These are phyloP conservation scores for Oceanodroma leucorhoa DNA, from an alignment of 2,797 vertebrate species.

Conservation along the genomic window DNA sequence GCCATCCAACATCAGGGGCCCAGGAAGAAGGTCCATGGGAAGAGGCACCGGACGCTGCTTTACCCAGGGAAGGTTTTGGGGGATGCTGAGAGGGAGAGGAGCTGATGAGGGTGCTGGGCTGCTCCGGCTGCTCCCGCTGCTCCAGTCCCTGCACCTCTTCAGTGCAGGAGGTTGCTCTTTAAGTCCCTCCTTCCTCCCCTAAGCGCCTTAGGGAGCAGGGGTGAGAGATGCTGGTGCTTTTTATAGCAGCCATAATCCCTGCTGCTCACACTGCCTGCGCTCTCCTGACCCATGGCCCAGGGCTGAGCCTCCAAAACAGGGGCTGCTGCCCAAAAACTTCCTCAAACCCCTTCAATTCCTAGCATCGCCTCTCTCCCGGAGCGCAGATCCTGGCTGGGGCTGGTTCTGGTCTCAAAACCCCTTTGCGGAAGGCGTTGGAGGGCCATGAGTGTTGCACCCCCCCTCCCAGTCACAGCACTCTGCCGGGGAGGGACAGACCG, in stretches of 20 bases:
- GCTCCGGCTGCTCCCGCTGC: neutral
- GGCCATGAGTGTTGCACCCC: neutral
- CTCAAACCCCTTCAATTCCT: accelerated
- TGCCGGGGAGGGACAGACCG: neutral
- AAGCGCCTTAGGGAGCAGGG: conserved; percentile 49
- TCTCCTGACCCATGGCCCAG: neutral
- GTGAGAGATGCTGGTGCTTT: conserved; percentile 3
- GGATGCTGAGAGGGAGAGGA: neutral
- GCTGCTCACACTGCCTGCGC: neutral
- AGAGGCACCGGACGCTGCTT: neutral
- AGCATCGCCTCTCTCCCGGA: neutral
- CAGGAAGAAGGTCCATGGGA: neutral
- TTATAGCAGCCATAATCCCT: conserved; percentile 51
- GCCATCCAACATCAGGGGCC: neutral
- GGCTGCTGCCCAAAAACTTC: neutral
- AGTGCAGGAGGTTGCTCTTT: neutral
- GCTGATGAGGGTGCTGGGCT: neutral
- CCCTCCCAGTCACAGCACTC: neutral
- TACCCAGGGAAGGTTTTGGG: neutral
- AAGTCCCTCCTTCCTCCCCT: conserved; percentile 43
- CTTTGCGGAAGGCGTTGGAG: neutral
- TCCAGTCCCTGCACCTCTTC: neutral
- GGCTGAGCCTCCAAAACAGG: neutral
- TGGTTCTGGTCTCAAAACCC: neutral
- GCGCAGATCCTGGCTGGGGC: neutral